Percentiles rank a stretch among this genome's conserved stretches.
Conservation (phyloP, 2,888 invertebrate genomes). For the Microctonus hyperodae region DNA sequence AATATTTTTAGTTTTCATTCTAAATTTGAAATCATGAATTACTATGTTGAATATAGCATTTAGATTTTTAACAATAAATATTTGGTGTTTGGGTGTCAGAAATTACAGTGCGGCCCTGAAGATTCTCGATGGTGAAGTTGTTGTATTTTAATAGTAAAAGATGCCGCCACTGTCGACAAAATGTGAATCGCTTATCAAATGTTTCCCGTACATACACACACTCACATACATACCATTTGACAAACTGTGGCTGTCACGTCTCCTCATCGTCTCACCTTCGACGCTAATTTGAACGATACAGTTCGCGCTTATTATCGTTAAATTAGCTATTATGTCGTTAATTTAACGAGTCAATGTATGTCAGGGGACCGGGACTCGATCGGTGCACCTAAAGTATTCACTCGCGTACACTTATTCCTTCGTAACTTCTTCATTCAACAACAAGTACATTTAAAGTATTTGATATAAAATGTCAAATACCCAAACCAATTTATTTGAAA, state of each 20-base stretch:
- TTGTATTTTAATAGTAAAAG: not conserved
- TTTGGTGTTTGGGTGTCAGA: not conserved
- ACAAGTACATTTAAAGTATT: not conserved
- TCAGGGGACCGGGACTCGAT: constrained; percentile 56
- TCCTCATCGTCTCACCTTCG: constrained; percentile 60
- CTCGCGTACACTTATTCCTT: constrained; percentile 14
- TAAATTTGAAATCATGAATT: not conserved
- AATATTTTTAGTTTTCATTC: no score
- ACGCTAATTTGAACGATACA: constrained; percentile 62
- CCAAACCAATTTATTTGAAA: no score
- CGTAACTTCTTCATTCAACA: constrained; percentile 12
- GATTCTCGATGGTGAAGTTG: not conserved
- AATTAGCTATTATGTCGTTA: constrained; percentile 64
- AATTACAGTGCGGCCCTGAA: not conserved
- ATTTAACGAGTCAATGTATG: constrained; percentile 64
- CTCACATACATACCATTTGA: not conserved
- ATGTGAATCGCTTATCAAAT: not conserved
- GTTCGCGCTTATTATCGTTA: constrained; percentile 62
- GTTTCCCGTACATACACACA: not conserved
- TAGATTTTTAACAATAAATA: not conserved
- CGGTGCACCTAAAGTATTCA: constrained; percentile 31
- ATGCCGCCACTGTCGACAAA: constrained; percentile 24
- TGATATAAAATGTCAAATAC: not conserved
- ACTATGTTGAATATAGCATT: not conserved
- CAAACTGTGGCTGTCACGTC: constrained; percentile 25